A percentile compares a stretch with the other conserved stretches of the same genome.
Evolutionary conservation across 2,797 vertebrate species (phyloP).

Genomic region (Oryzias dopingdopingensis): DNA sequence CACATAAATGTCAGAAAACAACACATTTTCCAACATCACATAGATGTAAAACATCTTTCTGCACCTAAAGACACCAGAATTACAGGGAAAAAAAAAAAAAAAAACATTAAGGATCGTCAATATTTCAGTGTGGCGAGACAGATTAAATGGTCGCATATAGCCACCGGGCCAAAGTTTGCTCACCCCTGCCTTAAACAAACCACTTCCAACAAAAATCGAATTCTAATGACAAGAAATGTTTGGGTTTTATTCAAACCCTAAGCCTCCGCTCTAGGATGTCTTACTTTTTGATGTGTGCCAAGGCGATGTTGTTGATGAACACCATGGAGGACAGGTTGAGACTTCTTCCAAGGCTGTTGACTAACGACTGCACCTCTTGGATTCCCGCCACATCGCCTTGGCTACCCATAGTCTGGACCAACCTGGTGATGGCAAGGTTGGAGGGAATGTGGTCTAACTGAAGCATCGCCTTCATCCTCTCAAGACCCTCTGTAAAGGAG

Average conservation of each 20-base stretch:
- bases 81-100: too few species aligned
- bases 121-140: too few species aligned
- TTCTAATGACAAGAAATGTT: neutral
- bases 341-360: conserved; percentile 40
- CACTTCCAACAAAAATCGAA: neutral
- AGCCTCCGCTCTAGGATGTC: conserved; percentile 20
- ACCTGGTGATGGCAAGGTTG: conserved; percentile 59
- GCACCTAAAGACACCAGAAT: too few species aligned
- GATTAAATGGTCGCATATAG: too few species aligned
- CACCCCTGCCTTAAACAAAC: neutral
- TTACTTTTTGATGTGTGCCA: conserved; percentile 87
- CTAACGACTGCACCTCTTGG: conserved; percentile 70
- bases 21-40: too few species aligned
- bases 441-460: conserved; percentile 67
- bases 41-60: too few species aligned
- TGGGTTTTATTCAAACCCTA: neutral
- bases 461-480: conserved; percentile 73
- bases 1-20: too few species aligned
- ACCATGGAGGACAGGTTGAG: conserved; percentile 78
- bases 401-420: conserved; percentile 76
- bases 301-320: conserved; percentile 81
- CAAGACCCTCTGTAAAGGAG: conserved; percentile 77
- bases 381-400: conserved; percentile 79
- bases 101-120: too few species aligned
- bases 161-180: too few species aligned